Evolutionary conservation across 1,140 invertebrate species (phyloP).

Genomic region (Papilio xuthus): DNA sequence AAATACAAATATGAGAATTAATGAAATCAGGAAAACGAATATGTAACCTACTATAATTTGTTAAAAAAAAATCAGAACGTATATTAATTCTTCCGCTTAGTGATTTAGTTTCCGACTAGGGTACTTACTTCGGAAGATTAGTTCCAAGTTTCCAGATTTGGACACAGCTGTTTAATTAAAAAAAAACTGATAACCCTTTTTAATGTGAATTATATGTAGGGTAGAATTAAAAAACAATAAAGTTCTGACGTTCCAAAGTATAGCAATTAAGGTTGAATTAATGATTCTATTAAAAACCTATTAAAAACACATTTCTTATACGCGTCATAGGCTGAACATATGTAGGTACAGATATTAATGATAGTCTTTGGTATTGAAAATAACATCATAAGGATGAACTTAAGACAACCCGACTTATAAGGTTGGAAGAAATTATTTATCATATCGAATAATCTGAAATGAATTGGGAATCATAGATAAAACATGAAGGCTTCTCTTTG

Average conservation of each 20-base stretch:
- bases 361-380: not conserved
- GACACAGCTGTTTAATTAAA: not conserved
- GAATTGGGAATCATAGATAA: not conserved
- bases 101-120: not conserved
- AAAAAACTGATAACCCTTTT: not conserved
- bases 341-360: not conserved
- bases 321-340: constrained; percentile 8
- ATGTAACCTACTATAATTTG: not conserved
- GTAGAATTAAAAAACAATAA: constrained; percentile 6
- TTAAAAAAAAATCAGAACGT: no score
- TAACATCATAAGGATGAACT: not conserved
- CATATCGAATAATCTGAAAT: not conserved
- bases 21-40: not conserved
- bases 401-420: not conserved
- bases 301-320: constrained; percentile 4
- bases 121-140: not conserved
- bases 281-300: constrained; percentile 24
- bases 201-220: not conserved
- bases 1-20: not conserved
- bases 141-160: not conserved
- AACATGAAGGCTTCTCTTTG: not conserved
- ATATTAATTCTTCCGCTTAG: no score
- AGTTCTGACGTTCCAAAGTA: not conserved
- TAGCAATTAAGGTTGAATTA: constrained; percentile 20
- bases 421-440: not conserved